Conservation (phyloP, 2,888 invertebrate genomes). For the Rapana venosa region DNA sequence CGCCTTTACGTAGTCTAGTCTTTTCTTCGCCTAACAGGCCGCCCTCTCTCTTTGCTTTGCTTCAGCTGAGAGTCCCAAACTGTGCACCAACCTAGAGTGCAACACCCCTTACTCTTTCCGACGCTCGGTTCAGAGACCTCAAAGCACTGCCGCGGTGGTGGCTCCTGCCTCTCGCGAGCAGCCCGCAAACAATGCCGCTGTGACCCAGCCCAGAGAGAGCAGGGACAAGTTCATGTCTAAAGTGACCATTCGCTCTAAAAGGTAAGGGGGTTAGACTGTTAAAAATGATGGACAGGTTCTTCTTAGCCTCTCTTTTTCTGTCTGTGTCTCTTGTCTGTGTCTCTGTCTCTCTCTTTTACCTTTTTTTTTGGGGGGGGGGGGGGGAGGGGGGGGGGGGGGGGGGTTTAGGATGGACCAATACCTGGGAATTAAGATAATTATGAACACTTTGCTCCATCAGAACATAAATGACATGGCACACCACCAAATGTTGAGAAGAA, state of each 20-base stretch:
- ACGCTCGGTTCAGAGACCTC: conserved; percentile 59
- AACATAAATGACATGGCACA: no score
- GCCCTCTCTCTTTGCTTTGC: conserved; percentile 29
- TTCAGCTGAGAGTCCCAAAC: conserved; percentile 71
- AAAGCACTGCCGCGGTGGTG: conserved; percentile 9
- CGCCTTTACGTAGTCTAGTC: neutral
- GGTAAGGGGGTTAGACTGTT: conserved; percentile 9
- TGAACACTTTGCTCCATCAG: no score
- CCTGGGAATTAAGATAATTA: no score
- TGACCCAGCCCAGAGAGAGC: neutral
- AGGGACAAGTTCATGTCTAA: neutral
- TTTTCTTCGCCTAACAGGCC: neutral
- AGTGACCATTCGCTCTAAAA: neutral
- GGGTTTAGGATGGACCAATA: no score
- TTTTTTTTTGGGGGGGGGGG: no score
- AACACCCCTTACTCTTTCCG: conserved; percentile 69
- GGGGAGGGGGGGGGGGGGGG: no score
- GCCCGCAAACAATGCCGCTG: neutral
- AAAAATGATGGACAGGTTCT: no score
- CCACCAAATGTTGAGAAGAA: no score
- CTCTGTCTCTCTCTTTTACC: no score
- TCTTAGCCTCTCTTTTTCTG: no score
- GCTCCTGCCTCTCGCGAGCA: neutral
- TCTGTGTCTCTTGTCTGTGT: no score
- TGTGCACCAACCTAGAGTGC: conserved; percentile 67